Conservation (phyloP, 2,888 invertebrate genomes). For the Polyploca ridens region DNA sequence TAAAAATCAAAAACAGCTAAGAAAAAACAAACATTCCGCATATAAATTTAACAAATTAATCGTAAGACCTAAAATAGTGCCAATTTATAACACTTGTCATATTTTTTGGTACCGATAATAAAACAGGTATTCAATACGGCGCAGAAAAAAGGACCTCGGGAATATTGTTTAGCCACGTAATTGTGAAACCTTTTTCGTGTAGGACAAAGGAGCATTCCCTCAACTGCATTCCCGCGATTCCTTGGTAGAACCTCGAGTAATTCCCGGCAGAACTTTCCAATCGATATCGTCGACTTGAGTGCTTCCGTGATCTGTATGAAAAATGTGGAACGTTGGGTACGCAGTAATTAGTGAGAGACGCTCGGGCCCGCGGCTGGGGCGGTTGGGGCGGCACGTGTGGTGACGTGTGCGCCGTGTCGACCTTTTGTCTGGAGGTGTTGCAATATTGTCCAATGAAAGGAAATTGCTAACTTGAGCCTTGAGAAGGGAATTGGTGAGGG, state of each 20-base stretch:
- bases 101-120: neutral
- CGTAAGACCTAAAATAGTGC: neutral
- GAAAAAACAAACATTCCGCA: too few species aligned
- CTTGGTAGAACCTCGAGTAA: conserved; percentile 45
- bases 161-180: conserved; percentile 25
- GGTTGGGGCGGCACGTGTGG: conserved; percentile 10
- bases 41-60: too few species aligned
- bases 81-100: neutral
- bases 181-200: conserved; percentile 33
- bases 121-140: neutral
- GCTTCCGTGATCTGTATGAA: conserved; percentile 79
- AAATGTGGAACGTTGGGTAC: conserved; percentile 64
- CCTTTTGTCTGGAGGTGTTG: conserved; percentile 37
- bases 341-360: conserved; percentile 73
- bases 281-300: conserved; percentile 65
- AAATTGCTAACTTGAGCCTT: conserved; percentile 33
- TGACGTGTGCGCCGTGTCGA: conserved; percentile 21
- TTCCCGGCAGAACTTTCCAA: conserved; percentile 62
- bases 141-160: conserved; percentile 1
- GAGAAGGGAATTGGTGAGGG: neutral
- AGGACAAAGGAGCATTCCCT: conserved; percentile 40
- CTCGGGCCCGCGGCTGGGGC: conserved; percentile 31
- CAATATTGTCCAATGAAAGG: conserved; percentile 40
- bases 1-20: too few species aligned
- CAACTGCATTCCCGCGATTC: conserved; percentile 56